Base-by-base conservation (phyloP, 2,888 invertebrate species). In the Mimachlamys varia region DNA sequence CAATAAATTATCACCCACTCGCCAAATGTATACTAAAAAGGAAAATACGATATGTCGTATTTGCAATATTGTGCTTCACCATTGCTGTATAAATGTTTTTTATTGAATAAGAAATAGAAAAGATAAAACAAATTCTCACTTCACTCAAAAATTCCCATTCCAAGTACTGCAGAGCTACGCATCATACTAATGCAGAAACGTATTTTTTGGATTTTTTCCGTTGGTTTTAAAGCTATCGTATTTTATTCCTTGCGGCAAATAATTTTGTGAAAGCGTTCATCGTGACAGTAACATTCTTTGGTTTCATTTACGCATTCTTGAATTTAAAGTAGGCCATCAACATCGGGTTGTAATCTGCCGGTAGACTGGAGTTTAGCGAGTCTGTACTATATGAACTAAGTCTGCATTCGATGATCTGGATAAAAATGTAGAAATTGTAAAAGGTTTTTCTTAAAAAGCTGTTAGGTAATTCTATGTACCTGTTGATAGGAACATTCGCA, bases 251-350 rank as follows among this genome's bases (percentile, higher is more conserved):
- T 33, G 33, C 27, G 76, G 76, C 76, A 33, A 13, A 76, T 33
- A 27, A 76, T 33, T 27, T 27, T 76, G 76, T 76, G 10, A 76
- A 76, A 33, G 19, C 22, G 33, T 76, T 76, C 33, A 76, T 76
- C 76, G 76, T 27, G 76, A 76, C 76, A 76, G 76, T 33, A 76
- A 76, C 76, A 76, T 76, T 76, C 76, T 76, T 76, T 76, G 76
- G 76, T 76, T 76, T 76, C 76, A 76, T 76, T 76, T 76, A 76
- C 76, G 76, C 76, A 76, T 76, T 76, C 76, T 76, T 76, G 76
- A 76, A 76, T 76, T 76, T 33, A 33, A 76, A 76, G 76, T 76
- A 76, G 76, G 76, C 76, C 22, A 76, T 76, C 76, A 22, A 76
- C 76, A 76, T 33, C 76, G 27, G 27, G 5, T 33, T 33, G 27